A percentile compares a stretch with the other conserved stretches of the same genome.
These are phyloP conservation scores for Alcedo quadribrachys DNA, from an alignment of 2,797 vertebrate species.

Conservation along the genomic window DNA sequence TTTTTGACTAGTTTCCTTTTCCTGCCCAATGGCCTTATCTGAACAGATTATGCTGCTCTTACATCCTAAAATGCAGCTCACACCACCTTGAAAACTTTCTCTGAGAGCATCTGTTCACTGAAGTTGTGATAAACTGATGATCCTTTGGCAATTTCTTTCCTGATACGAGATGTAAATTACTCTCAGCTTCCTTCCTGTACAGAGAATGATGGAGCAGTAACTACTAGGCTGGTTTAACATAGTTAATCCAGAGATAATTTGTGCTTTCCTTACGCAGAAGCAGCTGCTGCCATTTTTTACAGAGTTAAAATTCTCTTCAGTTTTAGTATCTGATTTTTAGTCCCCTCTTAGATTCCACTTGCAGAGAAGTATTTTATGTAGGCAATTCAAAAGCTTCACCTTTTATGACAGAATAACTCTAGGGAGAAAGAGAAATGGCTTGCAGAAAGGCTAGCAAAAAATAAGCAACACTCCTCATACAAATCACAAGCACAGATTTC, in stretches of 20 bases:
- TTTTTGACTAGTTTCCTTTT: not conserved
- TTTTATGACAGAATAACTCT: conserved; percentile 43
- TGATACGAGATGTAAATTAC: conserved; percentile 47
- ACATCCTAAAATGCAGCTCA: not conserved
- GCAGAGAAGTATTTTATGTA: conserved; percentile 34
- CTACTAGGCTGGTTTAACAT: not conserved
- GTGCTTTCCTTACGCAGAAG: conserved; percentile 18
- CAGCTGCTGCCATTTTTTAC: conserved; percentile 27
- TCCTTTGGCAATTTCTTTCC: conserved; percentile 27
- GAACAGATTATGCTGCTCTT: not conserved
- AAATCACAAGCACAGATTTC: conserved; percentile 10
- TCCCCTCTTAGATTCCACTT: not conserved
- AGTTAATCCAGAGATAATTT: conserved; percentile 50
- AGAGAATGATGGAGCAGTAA: not conserved
- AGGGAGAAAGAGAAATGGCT: conserved; percentile 43
- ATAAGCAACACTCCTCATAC: not conserved
- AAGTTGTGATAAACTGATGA: conserved; percentile 31
- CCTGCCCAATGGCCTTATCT: not conserved
- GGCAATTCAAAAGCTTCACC: conserved; percentile 52
- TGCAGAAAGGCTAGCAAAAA: conserved; percentile 29
- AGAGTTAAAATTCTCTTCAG: conserved; percentile 37
- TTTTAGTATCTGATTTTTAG: conserved; percentile 48
- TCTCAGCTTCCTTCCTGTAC: conserved; percentile 30
- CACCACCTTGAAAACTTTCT: not conserved
- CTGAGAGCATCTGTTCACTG: not conserved